These are phyloP conservation scores for Nemotelus nigrinus DNA, from an alignment of 2,888 invertebrate species.

Conservation along the genomic window DNA sequence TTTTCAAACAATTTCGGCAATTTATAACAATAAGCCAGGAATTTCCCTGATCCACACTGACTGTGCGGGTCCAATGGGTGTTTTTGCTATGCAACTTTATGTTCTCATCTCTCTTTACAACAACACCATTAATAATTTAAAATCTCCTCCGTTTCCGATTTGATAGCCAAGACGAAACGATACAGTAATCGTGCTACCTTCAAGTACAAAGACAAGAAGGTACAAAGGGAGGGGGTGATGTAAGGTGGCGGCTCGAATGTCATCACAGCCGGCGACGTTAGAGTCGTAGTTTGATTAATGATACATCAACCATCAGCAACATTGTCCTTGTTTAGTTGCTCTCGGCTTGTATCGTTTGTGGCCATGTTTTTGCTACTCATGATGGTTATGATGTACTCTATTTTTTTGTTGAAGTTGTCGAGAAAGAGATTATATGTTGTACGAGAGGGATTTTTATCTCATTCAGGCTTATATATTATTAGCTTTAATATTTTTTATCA, in stretches of 20 bases:
- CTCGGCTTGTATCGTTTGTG: background rate
- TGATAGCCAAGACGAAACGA: too few species aligned
- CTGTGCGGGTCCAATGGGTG: background rate
- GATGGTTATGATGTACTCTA: too few species aligned
- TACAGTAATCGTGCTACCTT: too few species aligned
- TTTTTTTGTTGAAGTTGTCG: too few species aligned
- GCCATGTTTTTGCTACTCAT: background rate
- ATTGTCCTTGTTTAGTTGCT: constrained; percentile 17
- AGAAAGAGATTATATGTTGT: too few species aligned
- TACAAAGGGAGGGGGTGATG: too few species aligned
- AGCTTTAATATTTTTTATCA: too few species aligned
- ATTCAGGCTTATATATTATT: too few species aligned
- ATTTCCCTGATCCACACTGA: background rate
- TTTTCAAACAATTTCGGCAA: constrained; percentile 1
- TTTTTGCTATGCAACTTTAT: constrained; percentile 18
- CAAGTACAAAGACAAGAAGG: background rate
- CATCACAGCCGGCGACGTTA: background rate
- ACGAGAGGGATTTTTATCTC: too few species aligned
- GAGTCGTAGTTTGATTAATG: constrained; percentile 33
- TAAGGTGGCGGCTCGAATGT: background rate
- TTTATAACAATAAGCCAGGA: constrained; percentile 18
- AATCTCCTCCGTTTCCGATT: background rate
- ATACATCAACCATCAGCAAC: constrained; percentile 1
- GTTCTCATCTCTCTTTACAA: constrained; percentile 1
- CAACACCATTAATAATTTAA: constrained; percentile 24